These are phyloP conservation scores for Megalonaias nervosa DNA, from an alignment of 1,140 invertebrate species.

Conservation along the genomic window DNA sequence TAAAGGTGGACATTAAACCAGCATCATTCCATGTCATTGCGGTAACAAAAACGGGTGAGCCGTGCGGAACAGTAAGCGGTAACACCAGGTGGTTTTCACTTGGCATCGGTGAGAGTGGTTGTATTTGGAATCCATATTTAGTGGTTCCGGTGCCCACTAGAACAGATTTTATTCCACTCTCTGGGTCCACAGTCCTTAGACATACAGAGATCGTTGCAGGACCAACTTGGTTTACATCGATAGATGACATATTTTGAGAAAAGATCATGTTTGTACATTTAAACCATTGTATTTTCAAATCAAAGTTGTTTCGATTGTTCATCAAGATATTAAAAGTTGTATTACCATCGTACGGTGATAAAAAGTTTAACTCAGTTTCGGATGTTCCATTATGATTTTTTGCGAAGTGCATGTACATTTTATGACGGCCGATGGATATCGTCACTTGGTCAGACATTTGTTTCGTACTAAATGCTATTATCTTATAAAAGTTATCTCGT, in stretches of 20 bases:
- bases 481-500: neutral
- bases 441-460: neutral
- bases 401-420: neutral
- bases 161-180: neutral
- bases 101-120: too few species aligned
- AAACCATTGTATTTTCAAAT: neutral
- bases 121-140: too few species aligned
- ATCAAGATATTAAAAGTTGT: neutral
- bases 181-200: neutral
- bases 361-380: neutral
- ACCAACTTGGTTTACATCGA: conserved; percentile 10
- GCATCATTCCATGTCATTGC: too few species aligned
- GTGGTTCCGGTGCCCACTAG: too few species aligned
- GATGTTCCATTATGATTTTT: neutral
- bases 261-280: neutral
- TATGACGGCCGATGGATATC: neutral
- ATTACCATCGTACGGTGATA: neutral
- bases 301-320: neutral
- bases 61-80: too few species aligned
- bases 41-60: too few species aligned
- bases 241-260: neutral
- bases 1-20: too few species aligned
- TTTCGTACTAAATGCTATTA: neutral
- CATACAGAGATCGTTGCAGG: neutral
- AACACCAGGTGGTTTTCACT: too few species aligned